phyloP scores from a whole-genome alignment of 2,888 invertebrate species.

The Apotomis turbidana region DNA sequence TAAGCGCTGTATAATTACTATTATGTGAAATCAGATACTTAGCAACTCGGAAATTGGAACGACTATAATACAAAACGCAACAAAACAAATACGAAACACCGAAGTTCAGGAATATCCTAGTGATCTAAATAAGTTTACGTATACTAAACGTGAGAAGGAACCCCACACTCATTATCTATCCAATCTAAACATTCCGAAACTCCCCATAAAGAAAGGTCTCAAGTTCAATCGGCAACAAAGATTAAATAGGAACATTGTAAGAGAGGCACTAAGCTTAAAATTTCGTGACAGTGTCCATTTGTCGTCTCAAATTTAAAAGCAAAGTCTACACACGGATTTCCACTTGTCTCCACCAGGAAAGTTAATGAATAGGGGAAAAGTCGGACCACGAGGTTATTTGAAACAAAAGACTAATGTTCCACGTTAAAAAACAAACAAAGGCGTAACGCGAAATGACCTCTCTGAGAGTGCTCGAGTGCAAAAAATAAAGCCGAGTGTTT shows the following conservation, averaged over 20 bases:
- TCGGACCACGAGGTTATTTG: slow-evolving; percentile 59
- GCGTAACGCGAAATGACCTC: slow-evolving; percentile 52
- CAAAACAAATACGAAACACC: slow-evolving; percentile 9
- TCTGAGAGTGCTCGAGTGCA: slow-evolving; percentile 43
- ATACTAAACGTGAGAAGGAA: slow-evolving; percentile 56
- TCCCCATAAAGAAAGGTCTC: slow-evolving; percentile 11
- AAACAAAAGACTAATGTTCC: slow-evolving; percentile 63
- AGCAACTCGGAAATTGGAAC: slow-evolving; percentile 6
- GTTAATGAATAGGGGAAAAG: slow-evolving; percentile 67
- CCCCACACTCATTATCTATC: slow-evolving; percentile 58
- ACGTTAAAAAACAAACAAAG: slow-evolving; percentile 52
- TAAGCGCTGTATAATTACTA: slow-evolving; percentile 3
- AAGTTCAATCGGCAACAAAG: not conserved
- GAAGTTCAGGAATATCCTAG: slow-evolving; percentile 32
- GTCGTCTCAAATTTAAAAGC: slow-evolving; percentile 41
- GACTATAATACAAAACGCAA: slow-evolving; percentile 1
- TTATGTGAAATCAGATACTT: slow-evolving; percentile 19
- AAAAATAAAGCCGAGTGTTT: slow-evolving; percentile 52
- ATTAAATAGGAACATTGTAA: not conserved
- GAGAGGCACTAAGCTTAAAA: slow-evolving; percentile 13
- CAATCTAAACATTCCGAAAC: slow-evolving; percentile 57
- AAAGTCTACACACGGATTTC: slow-evolving; percentile 56
- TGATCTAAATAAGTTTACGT: slow-evolving; percentile 51
- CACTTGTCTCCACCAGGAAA: slow-evolving; percentile 62
- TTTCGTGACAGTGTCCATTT: slow-evolving; percentile 6